Percentiles rank a stretch among this genome's conserved stretches.
These are phyloP conservation scores for Heterohyrax brucei DNA, from an alignment of 2,797 vertebrate species.

Conservation along the genomic window DNA sequence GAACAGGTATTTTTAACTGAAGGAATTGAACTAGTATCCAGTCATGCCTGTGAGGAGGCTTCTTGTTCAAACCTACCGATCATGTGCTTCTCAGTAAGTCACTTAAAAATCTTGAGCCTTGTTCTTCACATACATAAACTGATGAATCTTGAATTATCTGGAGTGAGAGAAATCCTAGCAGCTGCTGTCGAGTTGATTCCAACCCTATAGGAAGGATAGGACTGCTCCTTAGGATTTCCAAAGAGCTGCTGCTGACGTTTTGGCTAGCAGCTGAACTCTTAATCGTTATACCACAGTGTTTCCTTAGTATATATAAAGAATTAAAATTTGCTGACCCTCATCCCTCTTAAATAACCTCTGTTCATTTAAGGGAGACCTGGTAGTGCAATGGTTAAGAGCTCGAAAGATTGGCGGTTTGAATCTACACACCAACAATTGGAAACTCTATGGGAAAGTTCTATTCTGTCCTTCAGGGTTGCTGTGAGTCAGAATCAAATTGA, in stretches of 20 bases:
- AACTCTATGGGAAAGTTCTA: too few relatives aligned
- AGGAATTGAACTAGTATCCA: background rate
- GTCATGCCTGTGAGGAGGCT: background rate
- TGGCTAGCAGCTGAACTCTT: too few relatives aligned
- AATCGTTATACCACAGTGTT: too few relatives aligned
- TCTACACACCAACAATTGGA: too few relatives aligned
- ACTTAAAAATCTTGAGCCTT: conserved; percentile 55
- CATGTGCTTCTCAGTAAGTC: conserved; percentile 48
- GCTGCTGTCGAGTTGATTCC: too few relatives aligned
- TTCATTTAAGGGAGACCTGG: conserved; percentile 22
- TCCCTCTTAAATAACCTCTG: conserved; percentile 27
- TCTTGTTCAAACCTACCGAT: conserved; percentile 25
- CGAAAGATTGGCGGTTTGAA: too few relatives aligned
- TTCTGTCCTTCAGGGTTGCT: too few relatives aligned
- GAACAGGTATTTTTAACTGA: background rate
- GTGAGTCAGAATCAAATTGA: too few relatives aligned
- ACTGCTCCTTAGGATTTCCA: too few relatives aligned
- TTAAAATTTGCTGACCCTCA: conserved; percentile 6
- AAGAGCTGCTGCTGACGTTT: too few relatives aligned
- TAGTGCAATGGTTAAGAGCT: too few relatives aligned
- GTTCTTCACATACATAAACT: conserved; percentile 37
- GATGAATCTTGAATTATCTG: conserved; percentile 20
- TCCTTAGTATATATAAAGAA: background rate
- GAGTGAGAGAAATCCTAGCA: background rate
- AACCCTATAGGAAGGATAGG: too few relatives aligned